Base-by-base conservation (phyloP, 2,888 invertebrate species). In the Pristionchus mayeri region DNA sequence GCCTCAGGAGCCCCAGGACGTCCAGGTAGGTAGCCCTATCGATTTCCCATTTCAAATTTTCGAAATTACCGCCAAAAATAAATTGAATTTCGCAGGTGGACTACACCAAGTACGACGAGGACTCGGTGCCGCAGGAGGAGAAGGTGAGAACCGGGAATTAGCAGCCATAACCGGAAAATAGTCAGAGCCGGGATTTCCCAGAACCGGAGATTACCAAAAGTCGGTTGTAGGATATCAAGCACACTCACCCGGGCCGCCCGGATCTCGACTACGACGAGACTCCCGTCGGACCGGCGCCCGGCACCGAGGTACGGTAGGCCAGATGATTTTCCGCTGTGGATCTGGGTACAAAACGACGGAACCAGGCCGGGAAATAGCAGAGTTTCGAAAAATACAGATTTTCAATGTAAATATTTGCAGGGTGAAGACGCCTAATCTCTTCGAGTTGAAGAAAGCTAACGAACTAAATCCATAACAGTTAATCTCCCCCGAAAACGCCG, bases 181-280 rank as follows among this genome's bases (percentile, higher is more conserved):
- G 21, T 2, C 24, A 75, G 71, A 75, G 50, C 44, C 30, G 76
- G 24, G 9, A 24, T 13, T 11, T n/a, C 57, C 7, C 11, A 13
- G 24, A 57, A 7, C 57, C 9, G 57, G 57, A 11, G 7, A 57
- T n/a, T n/a, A 18, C 48, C 27, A 75, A 44, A 2, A 6, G 0
- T 18, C 37, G 78, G 78, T 78, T 86, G 9, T 63, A 89, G 89
- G 85, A 85, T 24, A 89, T 88, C 75, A 86, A 89, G 86, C 86
- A 89, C 24, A 88, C 87, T 27, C 89, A 90, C 85, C 85, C 87
- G n/a, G 89, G 89, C 18, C 88, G 89, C 40, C 89, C 90, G 54
- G 90, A 90, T 78, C 82, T 90, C 50, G 90, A 90, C 85, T 90
- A 90, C 86, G 90, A 90, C 75, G 90, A 90, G 18, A 90, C 89